phyloP scores from a whole-genome alignment of 1,140 invertebrate species.

The Centruroides sculpturatus region DNA sequence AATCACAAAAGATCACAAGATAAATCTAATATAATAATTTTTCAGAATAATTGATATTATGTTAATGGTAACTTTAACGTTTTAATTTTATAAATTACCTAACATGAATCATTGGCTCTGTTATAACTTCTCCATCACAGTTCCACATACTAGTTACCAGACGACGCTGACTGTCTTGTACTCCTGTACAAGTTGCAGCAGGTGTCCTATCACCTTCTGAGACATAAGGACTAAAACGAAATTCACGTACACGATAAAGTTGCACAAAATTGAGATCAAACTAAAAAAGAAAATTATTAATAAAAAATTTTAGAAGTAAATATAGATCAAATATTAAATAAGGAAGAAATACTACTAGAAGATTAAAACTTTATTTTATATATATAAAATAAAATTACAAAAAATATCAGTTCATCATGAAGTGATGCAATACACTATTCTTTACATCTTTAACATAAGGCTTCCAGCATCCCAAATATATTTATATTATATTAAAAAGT shows the following conservation, averaged over 20 bases:
- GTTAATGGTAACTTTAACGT: no score
- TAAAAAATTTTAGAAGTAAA: neutral
- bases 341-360: no score
- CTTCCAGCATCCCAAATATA: no score
- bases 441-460: no score
- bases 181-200: slow-evolving; percentile 25
- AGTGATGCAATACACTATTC: no score
- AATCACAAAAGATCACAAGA: no score
- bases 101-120: slow-evolving; percentile 48
- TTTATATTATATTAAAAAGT: no score
- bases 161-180: slow-evolving; percentile 17
- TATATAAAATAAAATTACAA: no score
- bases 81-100: slow-evolving; percentile 34
- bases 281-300: slow-evolving; percentile 26
- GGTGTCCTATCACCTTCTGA: slow-evolving; percentile 16
- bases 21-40: no score
- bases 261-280: slow-evolving; percentile 63
- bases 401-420: no score
- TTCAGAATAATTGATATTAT: no score
- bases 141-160: slow-evolving; percentile 48
- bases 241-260: slow-evolving; percentile 55
- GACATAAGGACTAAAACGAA: slow-evolving; percentile 44
- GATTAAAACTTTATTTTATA: no score
- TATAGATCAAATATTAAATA: neutral
- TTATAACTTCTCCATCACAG: slow-evolving; percentile 67